Evolutionary conservation across 2,888 invertebrate genomes (phyloP), one percentile per base, ranked within the genome.

Genomic region (Mylabris sibirica): DNA sequence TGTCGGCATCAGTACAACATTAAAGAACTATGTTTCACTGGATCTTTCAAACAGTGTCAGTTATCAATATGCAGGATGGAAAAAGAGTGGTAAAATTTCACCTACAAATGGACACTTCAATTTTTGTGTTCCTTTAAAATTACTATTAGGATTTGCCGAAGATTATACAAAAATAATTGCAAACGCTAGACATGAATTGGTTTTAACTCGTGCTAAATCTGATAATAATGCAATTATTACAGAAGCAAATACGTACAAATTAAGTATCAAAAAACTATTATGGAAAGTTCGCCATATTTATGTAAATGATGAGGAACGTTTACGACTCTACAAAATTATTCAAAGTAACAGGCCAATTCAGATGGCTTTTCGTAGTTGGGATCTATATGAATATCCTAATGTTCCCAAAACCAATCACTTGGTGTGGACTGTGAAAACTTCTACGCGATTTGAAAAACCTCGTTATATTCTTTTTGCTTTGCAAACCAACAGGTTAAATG

Each of bases 151-250:
- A 34, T 73, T 75, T 66, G 69, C 70, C 26, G 76, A 76, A 67
- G 76, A 75, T 67, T 75, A 75, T 63, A 69, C 63, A n/a, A 69
- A 73, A 61, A 63, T 70, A 11, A 67, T 76, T 68, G 60, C 83
- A 4, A 83, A 84, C 71, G 78, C 78, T 64, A 82, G 81, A 77
- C 83, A 84, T 78, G 83, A 84, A 74, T 69, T 81, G 44, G 76
- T 81, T 65, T 67, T 84, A 22, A 75, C 74, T 17, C 73, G 82
- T 67, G 72, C 79, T 34, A 79, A 74, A 60, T 62, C 62, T 49
- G 24, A 53, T 34, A 81, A 83, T 73, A 73, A 75, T 60, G 65
- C 17, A 3, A 5, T 80, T 20, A n/a, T 63, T 68, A 66, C 72
- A 59, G 60, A 61, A 63, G 26, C 63, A 24, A 8, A 65, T n/a